Evolutionary conservation across 2,797 vertebrate genomes (phyloP).

Genomic region (Chelonia mydas): DNA sequence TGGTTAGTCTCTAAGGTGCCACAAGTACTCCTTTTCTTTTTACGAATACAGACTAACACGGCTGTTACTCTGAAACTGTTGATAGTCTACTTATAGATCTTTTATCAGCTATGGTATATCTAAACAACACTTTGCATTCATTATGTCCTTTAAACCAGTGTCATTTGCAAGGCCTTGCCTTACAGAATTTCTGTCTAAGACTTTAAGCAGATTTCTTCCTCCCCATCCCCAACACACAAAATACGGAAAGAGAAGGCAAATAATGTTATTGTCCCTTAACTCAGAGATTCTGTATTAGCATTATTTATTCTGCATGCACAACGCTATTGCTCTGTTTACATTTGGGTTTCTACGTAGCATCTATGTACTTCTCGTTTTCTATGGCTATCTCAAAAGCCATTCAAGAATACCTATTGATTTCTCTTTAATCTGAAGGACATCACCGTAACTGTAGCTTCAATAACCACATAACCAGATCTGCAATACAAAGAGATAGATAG

Average conservation of each 20-base stretch:
- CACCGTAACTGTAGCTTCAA: neutral
- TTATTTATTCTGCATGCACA: neutral
- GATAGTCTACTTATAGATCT: neutral
- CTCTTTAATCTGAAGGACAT: neutral
- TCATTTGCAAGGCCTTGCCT: neutral
- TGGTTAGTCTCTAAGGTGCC: too few species aligned
- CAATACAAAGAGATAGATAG: neutral
- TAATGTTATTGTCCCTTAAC: neutral
- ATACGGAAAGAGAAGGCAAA: neutral
- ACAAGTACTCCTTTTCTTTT: too few species aligned
- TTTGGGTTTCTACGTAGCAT: neutral
- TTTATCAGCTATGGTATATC: neutral
- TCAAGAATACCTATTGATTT: neutral
- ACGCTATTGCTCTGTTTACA: neutral
- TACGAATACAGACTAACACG: too few species aligned
- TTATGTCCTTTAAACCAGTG: neutral
- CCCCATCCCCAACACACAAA: neutral
- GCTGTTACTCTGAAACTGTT: too few species aligned
- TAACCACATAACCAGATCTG: neutral
- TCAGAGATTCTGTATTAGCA: neutral
- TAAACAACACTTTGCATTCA: neutral
- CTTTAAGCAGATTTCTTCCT: neutral
- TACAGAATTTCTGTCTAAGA: neutral
- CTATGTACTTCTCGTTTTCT: too few species aligned
- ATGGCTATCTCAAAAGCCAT: neutral